Conservation (phyloP, 2,888 invertebrate species). For the Allolobophora icterica region DNA sequence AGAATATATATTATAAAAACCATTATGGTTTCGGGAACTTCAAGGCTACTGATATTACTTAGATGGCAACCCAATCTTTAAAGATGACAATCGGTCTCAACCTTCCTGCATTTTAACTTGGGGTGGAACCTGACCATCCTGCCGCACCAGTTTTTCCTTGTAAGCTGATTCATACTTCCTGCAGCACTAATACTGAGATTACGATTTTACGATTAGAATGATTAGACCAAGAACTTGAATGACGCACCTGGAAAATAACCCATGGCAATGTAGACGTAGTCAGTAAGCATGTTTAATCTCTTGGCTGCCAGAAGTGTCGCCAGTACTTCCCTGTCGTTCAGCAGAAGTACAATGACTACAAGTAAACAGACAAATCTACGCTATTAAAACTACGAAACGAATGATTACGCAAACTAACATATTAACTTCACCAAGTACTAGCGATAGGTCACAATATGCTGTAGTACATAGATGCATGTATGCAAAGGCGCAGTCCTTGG, state of each 20-base stretch:
- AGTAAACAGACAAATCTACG: background rate
- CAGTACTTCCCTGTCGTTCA: conserved; percentile 4
- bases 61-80: too few species aligned
- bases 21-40: too few species aligned
- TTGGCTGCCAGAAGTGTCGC: background rate
- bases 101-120: too few species aligned
- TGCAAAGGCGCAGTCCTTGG: too few species aligned
- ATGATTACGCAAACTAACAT: background rate
- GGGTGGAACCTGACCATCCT: too few species aligned
- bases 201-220: background rate
- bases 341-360: background rate
- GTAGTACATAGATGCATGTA: too few species aligned
- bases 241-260: background rate
- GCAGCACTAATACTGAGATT: background rate
- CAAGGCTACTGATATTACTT: too few species aligned
- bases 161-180: too few species aligned
- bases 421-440: background rate
- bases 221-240: background rate
- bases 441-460: background rate
- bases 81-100: too few species aligned
- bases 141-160: too few species aligned
- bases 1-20: too few species aligned
- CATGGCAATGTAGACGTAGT: background rate
- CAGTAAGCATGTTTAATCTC: background rate
- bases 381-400: too few species aligned